phyloP scores from a whole-genome alignment of 2,113 vertebrate species.

The Rhynchopsitta pachyrhyncha region DNA sequence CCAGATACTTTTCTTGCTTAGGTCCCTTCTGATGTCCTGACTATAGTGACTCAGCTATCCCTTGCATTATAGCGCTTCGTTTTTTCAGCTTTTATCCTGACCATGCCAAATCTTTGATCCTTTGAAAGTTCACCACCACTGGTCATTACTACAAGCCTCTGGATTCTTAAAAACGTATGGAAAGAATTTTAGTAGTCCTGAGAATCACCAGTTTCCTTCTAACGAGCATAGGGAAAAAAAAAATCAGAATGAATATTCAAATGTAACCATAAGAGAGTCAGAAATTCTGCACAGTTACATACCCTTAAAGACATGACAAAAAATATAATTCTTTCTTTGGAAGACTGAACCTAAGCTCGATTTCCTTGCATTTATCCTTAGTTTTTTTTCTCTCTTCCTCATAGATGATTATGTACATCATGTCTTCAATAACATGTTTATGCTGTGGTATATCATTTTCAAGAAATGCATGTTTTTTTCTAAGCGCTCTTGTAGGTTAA shows the following conservation, averaged over 20 bases:
- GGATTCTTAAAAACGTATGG: not conserved
- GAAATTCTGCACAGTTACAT: not conserved
- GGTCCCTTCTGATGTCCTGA: not conserved
- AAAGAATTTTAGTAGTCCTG: not conserved
- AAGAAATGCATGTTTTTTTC: not conserved
- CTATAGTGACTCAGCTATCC: not conserved
- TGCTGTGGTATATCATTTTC: not conserved
- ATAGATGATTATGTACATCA: not conserved
- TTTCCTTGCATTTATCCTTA: not conserved
- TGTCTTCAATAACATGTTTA: not conserved
- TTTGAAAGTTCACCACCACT: not conserved
- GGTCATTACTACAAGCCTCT: not conserved
- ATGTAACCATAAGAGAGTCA: not conserved
- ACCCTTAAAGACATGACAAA: not conserved
- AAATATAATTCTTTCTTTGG: not conserved
- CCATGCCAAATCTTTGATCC: constrained; percentile 11
- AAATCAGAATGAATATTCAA: not conserved
- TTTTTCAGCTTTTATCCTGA: not conserved
- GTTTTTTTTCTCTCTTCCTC: not conserved
- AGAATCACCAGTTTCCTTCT: not conserved
- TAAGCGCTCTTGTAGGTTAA: not conserved
- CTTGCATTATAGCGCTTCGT: not conserved
- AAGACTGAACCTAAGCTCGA: not conserved
- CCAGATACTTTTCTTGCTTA: not conserved
- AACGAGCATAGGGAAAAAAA: not conserved